These are phyloP conservation scores for Euplexia lucipara DNA, from an alignment of 2,888 invertebrate species.

Conservation along the genomic window DNA sequence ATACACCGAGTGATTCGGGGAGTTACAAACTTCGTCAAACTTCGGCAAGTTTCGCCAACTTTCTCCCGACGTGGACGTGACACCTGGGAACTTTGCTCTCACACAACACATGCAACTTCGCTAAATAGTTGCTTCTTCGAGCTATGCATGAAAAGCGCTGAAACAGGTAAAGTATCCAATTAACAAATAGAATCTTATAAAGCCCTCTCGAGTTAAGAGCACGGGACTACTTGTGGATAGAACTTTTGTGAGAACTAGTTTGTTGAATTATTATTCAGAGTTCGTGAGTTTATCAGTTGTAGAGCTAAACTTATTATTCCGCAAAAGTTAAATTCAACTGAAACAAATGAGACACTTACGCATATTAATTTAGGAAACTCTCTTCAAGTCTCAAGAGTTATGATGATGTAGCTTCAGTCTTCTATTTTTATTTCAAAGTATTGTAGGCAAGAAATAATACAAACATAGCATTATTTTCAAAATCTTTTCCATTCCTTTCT, in stretches of 20 bases:
- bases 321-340: constrained; percentile 16
- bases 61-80: constrained; percentile 51
- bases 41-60: constrained; percentile 42
- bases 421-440: constrained; percentile 12
- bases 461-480: background rate
- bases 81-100: constrained; percentile 57
- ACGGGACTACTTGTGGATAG: constrained; percentile 18
- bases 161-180: constrained; percentile 27
- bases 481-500: constrained; percentile 1
- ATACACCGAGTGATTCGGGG: constrained; percentile 55
- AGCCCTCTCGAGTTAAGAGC: constrained; percentile 12
- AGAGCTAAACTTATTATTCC: constrained; percentile 18
- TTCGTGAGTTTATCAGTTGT: constrained; percentile 32
- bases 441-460: background rate
- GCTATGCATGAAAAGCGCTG: constrained; percentile 16
- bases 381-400: background rate
- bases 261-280: constrained; percentile 34
- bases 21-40: constrained; percentile 51
- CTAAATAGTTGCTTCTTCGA: constrained; percentile 40
- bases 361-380: constrained; percentile 15
- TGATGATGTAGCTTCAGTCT: constrained; percentile 13
- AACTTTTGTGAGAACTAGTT: constrained; percentile 38
- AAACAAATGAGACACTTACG: constrained; percentile 32
- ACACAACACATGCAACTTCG: constrained; percentile 36
- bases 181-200: constrained; percentile 38